Percentiles rank a stretch among this genome's conserved stretches.
These are phyloP conservation scores for Triplophysa dalaica DNA, from an alignment of 2,113 vertebrate genomes.

Conservation along the genomic window DNA sequence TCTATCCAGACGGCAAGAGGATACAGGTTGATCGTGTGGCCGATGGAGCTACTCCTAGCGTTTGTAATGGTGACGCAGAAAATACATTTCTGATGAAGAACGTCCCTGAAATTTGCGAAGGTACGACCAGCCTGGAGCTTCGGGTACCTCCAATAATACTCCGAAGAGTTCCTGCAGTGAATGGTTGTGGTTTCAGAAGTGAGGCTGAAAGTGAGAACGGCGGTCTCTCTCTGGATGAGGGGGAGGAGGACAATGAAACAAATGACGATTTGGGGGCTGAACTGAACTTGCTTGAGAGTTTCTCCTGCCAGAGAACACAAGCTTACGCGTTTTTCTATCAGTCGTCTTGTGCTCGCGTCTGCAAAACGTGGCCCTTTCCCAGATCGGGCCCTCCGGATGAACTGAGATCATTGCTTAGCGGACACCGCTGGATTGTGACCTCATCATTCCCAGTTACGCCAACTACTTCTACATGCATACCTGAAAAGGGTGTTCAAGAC, in stretches of 20 bases:
- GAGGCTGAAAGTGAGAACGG: not conserved
- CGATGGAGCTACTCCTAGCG: no score
- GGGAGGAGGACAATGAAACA: not conserved
- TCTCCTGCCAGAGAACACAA: constrained; percentile 51
- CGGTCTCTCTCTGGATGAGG: not conserved
- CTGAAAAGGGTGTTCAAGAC: constrained; percentile 3
- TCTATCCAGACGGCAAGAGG: not conserved
- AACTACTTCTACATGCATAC: no score
- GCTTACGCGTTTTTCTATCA: not conserved
- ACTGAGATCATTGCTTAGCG: not conserved
- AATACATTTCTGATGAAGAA: not conserved
- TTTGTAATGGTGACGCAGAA: no score
- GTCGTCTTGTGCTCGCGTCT: constrained; percentile 48
- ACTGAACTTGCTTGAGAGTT: not conserved
- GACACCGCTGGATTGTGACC: constrained; percentile 32
- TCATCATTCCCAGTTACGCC: not conserved
- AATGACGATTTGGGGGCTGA: not conserved
- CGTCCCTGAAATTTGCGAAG: not conserved
- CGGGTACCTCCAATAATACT: constrained; percentile 32
- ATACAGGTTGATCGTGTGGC: not conserved
- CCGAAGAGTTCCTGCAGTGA: not conserved
- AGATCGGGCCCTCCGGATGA: constrained; percentile 35
- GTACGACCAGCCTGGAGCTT: not conserved
- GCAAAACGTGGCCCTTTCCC: constrained; percentile 46
- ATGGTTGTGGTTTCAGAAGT: not conserved